phyloP scores from a whole-genome alignment of 2,888 invertebrate species.

The Silvanus unidentatus region DNA sequence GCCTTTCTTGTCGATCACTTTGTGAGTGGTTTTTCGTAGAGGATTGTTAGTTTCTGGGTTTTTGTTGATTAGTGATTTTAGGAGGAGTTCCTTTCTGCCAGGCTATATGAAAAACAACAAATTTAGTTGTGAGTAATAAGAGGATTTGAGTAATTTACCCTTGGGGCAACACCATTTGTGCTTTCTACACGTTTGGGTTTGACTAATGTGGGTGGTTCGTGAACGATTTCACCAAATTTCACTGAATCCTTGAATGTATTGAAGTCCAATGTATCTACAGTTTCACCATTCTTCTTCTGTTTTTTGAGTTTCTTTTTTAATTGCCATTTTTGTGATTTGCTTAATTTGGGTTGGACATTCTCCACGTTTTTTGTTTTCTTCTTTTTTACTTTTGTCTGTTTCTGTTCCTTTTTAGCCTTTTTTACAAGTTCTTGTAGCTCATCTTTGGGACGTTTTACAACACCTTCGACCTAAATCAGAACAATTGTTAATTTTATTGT shows the following conservation, averaged over 20 bases:
- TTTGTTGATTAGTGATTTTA: constrained; percentile 48
- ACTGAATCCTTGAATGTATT: constrained; percentile 55
- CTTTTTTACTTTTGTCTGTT: constrained; percentile 36
- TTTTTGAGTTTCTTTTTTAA: constrained; percentile 48
- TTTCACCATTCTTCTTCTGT: constrained; percentile 20
- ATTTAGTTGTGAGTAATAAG: neutral
- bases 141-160: constrained; percentile 22
- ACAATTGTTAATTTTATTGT: neutral
- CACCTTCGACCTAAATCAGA: constrained; percentile 37
- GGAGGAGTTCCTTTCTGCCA: constrained; percentile 58
- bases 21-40: constrained; percentile 18
- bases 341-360: constrained; percentile 40
- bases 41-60: constrained; percentile 24
- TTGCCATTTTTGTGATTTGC: constrained; percentile 52
- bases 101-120: constrained; percentile 54
- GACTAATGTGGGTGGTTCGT: constrained; percentile 64
- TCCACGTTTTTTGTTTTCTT: constrained; percentile 38
- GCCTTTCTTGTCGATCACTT: constrained; percentile 49
- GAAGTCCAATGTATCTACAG: constrained; percentile 45
- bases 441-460: constrained; percentile 50
- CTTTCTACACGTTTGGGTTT: constrained; percentile 50
- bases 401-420: constrained; percentile 35
- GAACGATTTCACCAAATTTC: constrained; percentile 68
- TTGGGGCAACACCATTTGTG: constrained; percentile 18
- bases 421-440: constrained; percentile 51